Evolutionary conservation across 2,888 invertebrate species (phyloP).

Genomic region (Flabesymbios commensalis): DNA sequence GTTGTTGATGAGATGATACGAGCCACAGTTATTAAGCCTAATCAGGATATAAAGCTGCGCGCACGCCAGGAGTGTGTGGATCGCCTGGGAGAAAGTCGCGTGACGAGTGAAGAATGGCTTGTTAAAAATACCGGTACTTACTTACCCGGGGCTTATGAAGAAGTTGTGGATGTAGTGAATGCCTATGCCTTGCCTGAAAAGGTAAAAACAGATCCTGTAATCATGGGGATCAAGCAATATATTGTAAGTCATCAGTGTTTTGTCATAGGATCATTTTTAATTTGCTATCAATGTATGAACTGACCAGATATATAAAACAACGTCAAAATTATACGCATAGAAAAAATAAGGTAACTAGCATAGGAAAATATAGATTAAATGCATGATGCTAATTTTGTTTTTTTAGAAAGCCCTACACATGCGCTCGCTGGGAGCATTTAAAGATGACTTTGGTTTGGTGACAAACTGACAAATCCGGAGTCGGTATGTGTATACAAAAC

Average conservation of each 20-base stretch:
- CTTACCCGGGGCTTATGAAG: constrained; percentile 65
- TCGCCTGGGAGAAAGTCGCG: constrained; percentile 27
- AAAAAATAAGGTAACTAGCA: no score
- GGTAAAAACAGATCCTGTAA: no score
- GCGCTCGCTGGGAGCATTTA: constrained; percentile 61
- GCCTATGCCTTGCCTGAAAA: constrained; percentile 65
- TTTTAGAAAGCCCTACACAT: constrained; percentile 63
- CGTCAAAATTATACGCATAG: no score
- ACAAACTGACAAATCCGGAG: constrained; percentile 62
- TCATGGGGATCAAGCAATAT: background rate
- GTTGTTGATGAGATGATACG: constrained; percentile 60
- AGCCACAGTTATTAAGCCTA: constrained; percentile 62
- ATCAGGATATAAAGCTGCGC: constrained; percentile 63
- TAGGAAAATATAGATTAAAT: no score
- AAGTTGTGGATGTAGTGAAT: constrained; percentile 63
- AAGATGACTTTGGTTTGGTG: constrained; percentile 60
- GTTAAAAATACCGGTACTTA: constrained; percentile 64
- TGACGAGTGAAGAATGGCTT: constrained; percentile 64
- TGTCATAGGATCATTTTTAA: background rate
- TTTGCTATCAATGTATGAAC: no score
- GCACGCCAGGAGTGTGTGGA: constrained; percentile 53
- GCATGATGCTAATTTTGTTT: no score
- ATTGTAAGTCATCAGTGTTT: background rate
- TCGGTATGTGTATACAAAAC: constrained; percentile 40
- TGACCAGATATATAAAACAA: no score